These are phyloP conservation scores for Brachionus manjavacas DNA, from an alignment of 1,140 invertebrate genomes.

Conservation along the genomic window DNA sequence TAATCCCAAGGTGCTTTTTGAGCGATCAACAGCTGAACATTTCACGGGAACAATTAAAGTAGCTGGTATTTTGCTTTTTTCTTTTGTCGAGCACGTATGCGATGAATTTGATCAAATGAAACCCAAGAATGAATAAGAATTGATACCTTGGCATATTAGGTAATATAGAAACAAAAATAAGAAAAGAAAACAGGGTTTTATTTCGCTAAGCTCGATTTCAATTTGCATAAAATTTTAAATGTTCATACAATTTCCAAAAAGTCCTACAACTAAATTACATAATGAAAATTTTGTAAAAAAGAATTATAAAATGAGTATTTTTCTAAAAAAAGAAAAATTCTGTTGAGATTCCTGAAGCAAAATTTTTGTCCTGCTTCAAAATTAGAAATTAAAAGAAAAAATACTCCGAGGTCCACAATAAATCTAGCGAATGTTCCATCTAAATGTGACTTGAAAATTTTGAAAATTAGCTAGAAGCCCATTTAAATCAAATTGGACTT, in stretches of 20 bases:
- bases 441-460: not conserved
- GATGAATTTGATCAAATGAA: not conserved
- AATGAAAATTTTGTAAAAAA: not conserved
- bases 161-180: constrained; percentile 24
- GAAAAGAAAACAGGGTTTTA: not conserved
- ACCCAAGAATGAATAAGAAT: not conserved
- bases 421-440: not conserved
- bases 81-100: not conserved
- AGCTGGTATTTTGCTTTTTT: not conserved
- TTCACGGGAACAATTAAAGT: not conserved
- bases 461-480: not conserved
- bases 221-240: constrained; percentile 16
- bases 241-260: not conserved
- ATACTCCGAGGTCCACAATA: not conserved
- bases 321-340: not conserved
- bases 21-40: not conserved
- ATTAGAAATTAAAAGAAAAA: not conserved
- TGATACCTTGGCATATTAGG: constrained; percentile 30
- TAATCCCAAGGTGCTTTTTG: not conserved
- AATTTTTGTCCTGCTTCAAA: not conserved
- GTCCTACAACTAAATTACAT: not conserved
- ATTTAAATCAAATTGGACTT: not conserved
- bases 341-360: not conserved
- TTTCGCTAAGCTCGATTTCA: constrained; percentile 12
- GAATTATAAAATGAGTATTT: not conserved